Base-by-base conservation (phyloP, 2,113 vertebrate species). In the Balaeniceps rex region DNA sequence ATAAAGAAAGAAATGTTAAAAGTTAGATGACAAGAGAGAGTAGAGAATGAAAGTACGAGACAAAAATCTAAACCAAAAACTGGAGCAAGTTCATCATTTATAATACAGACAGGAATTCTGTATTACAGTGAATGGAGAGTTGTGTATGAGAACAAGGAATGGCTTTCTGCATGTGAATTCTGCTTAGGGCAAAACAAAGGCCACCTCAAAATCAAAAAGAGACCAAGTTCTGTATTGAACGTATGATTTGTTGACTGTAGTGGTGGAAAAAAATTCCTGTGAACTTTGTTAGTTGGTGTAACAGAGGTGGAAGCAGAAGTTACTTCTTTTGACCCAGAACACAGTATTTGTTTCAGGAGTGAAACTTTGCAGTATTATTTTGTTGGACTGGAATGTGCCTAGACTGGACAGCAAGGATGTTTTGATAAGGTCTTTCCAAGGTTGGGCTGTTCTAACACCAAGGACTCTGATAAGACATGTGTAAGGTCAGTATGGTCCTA, bases 341-440 rank as follows among this genome's bases (percentile, higher is more conserved):
- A n/a, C 75, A 92, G 31, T 42, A 40, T 85, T 61, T 87, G 16
- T 90, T 71, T 85, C 58, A 85, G 52, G 34, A 79, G 18, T 46
- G 49, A 94, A 85, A 87, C 31, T 66, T 40, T 46, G 51, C 42
- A 79, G 34, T 29, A 29, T 90, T 91, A 25, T 75, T 85, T 91
- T 95, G 52, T 93, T 93, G 63, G 58, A n/a, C 71, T 88, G 90
- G 75, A 91, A 93, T 80, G 78, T 93, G 90, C 40, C 23, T 72
- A 74, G 82, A n/a, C 75, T 77, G 57, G 44, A 61, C 70, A 95
- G 49, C 57, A 88, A 90, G 78, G 70, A 87, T 87, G 33, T 79
- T 93, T 91, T 61, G 70, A 93, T 87, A 89, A 57, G 10, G 70
- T 82, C 81, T 85, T 69, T 79, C 89, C 96, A 96, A 90, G 92